A percentile compares a stretch with the other conserved stretches of the same genome.
Conservation (phyloP, 2,113 vertebrate species). For the Percina caprodes region DNA sequence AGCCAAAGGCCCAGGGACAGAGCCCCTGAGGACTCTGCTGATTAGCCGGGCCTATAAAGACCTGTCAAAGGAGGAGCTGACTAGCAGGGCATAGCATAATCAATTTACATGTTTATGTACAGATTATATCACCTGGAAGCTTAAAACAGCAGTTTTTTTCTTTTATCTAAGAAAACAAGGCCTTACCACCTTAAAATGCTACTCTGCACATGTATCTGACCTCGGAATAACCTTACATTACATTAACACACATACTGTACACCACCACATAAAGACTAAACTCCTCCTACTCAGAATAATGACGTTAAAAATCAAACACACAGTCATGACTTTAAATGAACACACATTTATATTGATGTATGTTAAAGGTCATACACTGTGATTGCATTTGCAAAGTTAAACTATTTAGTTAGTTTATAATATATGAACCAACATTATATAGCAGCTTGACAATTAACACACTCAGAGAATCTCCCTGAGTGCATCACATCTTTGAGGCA, state of each 20-base stretch:
- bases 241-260: constrained; percentile 18
- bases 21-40: constrained; percentile 55
- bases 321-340: constrained; percentile 48
- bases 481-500: constrained; percentile 48
- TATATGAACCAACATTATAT: constrained; percentile 51
- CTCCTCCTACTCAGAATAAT: constrained; percentile 44
- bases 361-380: constrained; percentile 34
- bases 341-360: constrained; percentile 61
- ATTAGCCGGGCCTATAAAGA: constrained; percentile 68
- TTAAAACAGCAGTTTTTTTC: constrained; percentile 1
- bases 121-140: constrained; percentile 36
- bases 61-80: constrained; percentile 68
- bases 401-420: constrained; percentile 60
- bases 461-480: constrained; percentile 29
- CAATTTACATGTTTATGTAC: constrained; percentile 67
- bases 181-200: background rate
- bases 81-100: constrained; percentile 61
- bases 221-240: constrained; percentile 17
- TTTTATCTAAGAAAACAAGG: background rate
- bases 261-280: constrained; percentile 21
- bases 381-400: constrained; percentile 53
- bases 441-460: constrained; percentile 60
- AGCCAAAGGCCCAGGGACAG: constrained; percentile 57
- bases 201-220: constrained; percentile 11
- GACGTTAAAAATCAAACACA: constrained; percentile 19